A percentile compares a stretch with the other conserved stretches of the same genome.
phyloP scores from a whole-genome alignment of 2,113 vertebrate genomes.

The Orycteropus afer region DNA sequence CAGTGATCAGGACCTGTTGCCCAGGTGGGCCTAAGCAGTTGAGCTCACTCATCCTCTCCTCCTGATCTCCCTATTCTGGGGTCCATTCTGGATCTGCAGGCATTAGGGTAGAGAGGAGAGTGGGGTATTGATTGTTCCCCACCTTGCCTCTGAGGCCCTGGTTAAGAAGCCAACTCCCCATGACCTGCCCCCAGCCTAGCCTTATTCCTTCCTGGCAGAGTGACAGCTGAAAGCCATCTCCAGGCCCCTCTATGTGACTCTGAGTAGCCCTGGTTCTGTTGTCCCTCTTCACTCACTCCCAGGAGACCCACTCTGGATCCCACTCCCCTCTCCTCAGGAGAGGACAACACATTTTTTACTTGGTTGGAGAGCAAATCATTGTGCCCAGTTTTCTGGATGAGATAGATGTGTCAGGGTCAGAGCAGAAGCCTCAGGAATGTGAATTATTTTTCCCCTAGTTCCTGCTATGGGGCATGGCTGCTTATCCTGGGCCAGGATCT shows the following conservation, averaged over 20 bases:
- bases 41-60: not conserved
- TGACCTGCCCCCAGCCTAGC: not conserved
- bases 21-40: not conserved
- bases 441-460: conserved; percentile 2
- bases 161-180: not conserved
- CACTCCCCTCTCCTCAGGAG: not conserved
- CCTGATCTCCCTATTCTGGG: not conserved
- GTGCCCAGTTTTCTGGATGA: conserved; percentile 36
- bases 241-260: not conserved
- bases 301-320: not conserved
- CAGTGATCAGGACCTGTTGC: conserved; percentile 71
- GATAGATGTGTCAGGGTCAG: conserved; percentile 44
- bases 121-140: not conserved
- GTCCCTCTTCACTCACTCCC: not conserved
- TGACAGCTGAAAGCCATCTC: not conserved
- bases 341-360: conserved; percentile 2
- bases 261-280: not conserved
- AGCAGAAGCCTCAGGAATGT: conserved; percentile 64
- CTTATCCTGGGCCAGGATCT: not conserved
- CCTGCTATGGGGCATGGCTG: conserved; percentile 25
- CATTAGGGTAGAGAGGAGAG: not conserved
- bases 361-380: not conserved
- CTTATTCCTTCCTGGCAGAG: not conserved
- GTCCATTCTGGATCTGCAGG: not conserved
- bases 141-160: not conserved